Evolutionary conservation across 2,888 invertebrate genomes (phyloP).

Genomic region (Thyatira batis): DNA sequence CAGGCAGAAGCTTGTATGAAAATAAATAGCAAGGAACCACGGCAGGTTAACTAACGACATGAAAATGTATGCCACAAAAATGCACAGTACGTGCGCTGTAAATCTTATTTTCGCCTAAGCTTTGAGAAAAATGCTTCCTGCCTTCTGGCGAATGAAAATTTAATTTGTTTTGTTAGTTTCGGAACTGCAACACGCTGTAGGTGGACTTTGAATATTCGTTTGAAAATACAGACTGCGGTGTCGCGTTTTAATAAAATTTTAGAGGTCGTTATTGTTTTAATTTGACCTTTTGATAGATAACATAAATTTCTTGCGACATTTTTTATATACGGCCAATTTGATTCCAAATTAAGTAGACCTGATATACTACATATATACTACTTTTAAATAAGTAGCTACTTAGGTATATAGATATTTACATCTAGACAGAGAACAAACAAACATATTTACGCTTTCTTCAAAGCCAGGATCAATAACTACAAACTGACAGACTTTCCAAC

Average conservation of each 20-base stretch:
- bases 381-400: no score
- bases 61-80: conserved; percentile 27
- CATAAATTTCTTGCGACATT: background rate
- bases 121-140: conserved; percentile 37
- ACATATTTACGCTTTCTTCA: no score
- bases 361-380: no score
- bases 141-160: conserved; percentile 31
- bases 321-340: no score
- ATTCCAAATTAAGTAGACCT: no score
- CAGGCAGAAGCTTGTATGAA: no score
- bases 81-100: conserved; percentile 19
- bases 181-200: conserved; percentile 13
- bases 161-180: conserved; percentile 37
- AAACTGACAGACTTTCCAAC: no score
- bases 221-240: background rate
- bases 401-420: no score
- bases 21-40: conserved; percentile 1
- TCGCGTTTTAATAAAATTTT: background rate
- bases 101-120: conserved; percentile 42
- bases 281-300: background rate
- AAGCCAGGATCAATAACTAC: no score
- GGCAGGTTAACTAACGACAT: conserved; percentile 1
- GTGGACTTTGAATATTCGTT: conserved; percentile 1
- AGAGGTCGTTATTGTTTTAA: background rate
- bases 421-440: no score